Evolutionary conservation across 23 tunicate genomes (phyloP), one percentile per base, ranked within the genome.

Genomic region (Halocynthia roretzi): DNA sequence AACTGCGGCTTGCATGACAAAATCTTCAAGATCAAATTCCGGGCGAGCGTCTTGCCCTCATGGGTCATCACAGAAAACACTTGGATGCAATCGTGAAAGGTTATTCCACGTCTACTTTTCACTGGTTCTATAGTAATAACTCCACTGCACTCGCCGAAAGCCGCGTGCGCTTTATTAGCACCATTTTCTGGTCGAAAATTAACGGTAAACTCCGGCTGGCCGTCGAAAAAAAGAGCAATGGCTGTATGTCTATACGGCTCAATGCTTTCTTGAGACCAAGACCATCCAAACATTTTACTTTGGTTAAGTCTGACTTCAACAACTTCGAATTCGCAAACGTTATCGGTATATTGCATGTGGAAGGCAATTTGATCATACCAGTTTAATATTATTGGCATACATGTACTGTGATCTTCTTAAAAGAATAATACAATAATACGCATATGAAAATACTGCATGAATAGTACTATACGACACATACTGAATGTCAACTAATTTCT

Each of bases 41-140:
- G 20, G 0, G 78, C 78, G 8, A 40, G 78, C 22, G 18, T 40
- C 10, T 56, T 54, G 15, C 65, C 78, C 4, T 54, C 10, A 54
- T 7, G 18, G 6, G 22, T 12, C 67, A 74, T 12, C 10, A 74
- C 78, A 44, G 55, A 10, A 54, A 74, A 74, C 56, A 54, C 78
- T 11, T 74, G 64, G 18, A 74, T 22, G 2, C 64, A 31, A 11
- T 22, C 60, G 31, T 54, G 56, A 18, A 8, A 74, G 55, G 9
- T 54, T 9, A 52, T 50, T 8, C 56, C 78, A 0, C 14, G 0
- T 10, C 48, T 5, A 15, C 31, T 65, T 20, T 6, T 11, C 17
- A 65, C 19, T 5, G 48, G 70, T 15, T 65, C 70, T 0, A 65
- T 65, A 9, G 70, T 65, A 9, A 65, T 15, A 10, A 15, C 70